Conservation (phyloP, 2,797 vertebrate species). For the Trachurus trachurus region DNA sequence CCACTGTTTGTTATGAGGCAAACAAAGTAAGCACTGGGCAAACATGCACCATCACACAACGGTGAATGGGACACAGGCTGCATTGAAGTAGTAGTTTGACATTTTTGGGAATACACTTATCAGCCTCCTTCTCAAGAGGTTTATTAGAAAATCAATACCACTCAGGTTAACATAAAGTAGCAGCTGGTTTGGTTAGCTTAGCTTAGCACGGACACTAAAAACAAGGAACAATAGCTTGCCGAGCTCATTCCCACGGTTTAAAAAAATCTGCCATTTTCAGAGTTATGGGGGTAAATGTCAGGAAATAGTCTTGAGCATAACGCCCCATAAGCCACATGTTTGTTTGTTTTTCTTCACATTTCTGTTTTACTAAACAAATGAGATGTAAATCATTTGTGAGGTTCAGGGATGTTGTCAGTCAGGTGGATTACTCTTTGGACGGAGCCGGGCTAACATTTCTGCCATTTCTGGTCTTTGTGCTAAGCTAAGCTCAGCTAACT, state of each 20-base stretch:
- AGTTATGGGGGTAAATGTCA: not conserved
- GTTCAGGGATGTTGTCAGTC: not conserved
- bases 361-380: not conserved
- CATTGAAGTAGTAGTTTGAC: not conserved
- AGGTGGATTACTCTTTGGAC: not conserved
- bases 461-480: not conserved
- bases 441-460: not conserved
- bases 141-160: not conserved
- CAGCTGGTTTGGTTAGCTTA: constrained; percentile 3
- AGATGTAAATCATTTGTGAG: not conserved
- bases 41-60: constrained; percentile 2
- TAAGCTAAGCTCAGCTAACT: not conserved
- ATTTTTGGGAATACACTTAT: constrained; percentile 9
- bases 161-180: not conserved
- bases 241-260: not conserved
- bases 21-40: constrained; percentile 1
- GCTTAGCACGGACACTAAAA: constrained; percentile 5
- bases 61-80: not conserved
- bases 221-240: not conserved
- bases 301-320: not conserved
- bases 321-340: not conserved
- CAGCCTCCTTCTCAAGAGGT: not conserved
- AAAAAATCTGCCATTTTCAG: not conserved
- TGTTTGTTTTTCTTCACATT: not conserved
- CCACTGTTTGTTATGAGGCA: not conserved